A percentile compares a stretch with the other conserved stretches of the same genome.
Conservation (phyloP, 2,797 vertebrate species). For the Decapterus maruadsi region DNA sequence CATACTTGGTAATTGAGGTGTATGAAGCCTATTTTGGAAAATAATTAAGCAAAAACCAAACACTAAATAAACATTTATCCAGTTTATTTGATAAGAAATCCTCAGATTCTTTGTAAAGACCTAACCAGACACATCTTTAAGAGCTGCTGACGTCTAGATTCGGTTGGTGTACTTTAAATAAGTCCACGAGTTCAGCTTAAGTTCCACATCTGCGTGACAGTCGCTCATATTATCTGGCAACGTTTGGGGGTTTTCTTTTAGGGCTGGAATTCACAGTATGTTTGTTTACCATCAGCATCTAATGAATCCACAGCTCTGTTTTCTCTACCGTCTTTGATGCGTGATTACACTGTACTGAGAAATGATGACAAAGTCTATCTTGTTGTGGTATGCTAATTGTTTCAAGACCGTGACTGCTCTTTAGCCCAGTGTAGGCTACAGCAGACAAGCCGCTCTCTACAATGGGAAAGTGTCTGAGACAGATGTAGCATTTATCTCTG, state of each 20-base stretch:
- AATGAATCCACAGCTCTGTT: constrained; percentile 38
- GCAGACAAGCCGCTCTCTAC: neutral
- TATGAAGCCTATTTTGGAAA: no score
- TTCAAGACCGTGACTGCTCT: constrained; percentile 55
- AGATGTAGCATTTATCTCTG: neutral
- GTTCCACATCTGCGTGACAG: constrained; percentile 56
- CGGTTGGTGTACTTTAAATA: neutral
- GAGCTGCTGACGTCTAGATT: neutral
- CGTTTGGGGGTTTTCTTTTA: constrained; percentile 15
- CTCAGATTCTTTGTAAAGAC: no score
- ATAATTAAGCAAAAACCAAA: no score
- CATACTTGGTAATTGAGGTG: no score
- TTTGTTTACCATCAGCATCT: constrained; percentile 60
- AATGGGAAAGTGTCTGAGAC: neutral
- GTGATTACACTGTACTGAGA: constrained; percentile 31
- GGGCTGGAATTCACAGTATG: constrained; percentile 27
- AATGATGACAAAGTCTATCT: constrained; percentile 47
- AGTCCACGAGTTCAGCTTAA: constrained; percentile 23
- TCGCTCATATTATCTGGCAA: constrained; percentile 27
- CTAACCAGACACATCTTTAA: no score
- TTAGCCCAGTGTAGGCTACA: neutral
- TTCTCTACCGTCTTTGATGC: constrained; percentile 42
- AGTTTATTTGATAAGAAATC: no score
- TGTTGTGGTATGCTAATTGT: constrained; percentile 57
- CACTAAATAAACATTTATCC: no score